Percentiles rank a stretch among this genome's conserved stretches.
phyloP scores from a whole-genome alignment of 2,113 vertebrate genomes.

The Bombycilla garrulus region DNA sequence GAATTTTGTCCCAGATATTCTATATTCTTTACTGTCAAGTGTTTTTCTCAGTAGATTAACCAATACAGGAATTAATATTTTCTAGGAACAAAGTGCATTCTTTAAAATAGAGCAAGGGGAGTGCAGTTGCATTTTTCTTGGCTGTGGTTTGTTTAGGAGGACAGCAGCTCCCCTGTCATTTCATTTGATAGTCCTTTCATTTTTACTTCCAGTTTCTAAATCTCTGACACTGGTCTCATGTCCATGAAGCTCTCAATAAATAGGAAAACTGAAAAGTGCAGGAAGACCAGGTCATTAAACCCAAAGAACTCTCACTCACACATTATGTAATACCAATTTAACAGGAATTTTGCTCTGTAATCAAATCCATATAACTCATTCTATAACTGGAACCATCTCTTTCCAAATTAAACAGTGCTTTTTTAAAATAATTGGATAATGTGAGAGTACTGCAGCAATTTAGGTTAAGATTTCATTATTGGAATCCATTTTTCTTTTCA shows the following conservation, averaged over 20 bases:
- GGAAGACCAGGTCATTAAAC: neutral
- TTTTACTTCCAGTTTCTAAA: neutral
- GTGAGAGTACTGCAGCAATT: neutral
- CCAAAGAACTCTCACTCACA: neutral
- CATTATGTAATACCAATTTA: neutral
- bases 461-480: neutral
- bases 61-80: neutral
- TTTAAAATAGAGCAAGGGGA: neutral
- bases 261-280: neutral
- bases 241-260: neutral
- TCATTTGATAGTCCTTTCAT: neutral
- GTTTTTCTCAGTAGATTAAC: neutral
- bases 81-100: neutral
- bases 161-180: neutral
- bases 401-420: conserved; percentile 27
- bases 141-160: neutral
- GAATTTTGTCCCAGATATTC: neutral
- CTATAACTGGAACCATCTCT: neutral
- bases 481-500: neutral
- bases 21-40: neutral
- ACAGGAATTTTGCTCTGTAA: neutral
- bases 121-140: neutral
- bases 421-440: conserved; percentile 1
- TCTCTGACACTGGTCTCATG: neutral
- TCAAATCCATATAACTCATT: neutral